Conservation (phyloP, 1,140 invertebrate genomes). For the Drosophila pseudoobscura region DNA sequence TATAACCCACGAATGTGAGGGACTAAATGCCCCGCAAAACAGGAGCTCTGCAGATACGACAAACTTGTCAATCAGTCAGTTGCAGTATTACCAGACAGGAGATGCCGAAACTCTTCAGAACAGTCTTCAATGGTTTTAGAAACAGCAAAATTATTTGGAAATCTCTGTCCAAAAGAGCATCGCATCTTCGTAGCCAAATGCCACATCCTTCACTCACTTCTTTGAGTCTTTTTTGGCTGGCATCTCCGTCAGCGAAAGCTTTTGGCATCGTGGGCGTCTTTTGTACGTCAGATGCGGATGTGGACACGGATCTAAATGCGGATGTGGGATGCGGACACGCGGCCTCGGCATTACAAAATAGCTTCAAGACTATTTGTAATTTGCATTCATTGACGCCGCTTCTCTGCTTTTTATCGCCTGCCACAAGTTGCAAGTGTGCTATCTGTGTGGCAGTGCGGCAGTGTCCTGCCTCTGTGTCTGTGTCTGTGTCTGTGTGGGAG, state of each 20-base stretch:
- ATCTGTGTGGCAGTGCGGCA: too few relatives aligned
- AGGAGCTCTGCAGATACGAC: too few relatives aligned
- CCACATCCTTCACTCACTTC: conserved; percentile 23
- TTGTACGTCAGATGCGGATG: conserved; percentile 33
- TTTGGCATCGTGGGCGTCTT: conserved; percentile 54
- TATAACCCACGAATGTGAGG: too few relatives aligned
- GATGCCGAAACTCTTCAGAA: too few relatives aligned
- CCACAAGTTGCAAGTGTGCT: conserved; percentile 40
- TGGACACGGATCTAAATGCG: conserved; percentile 6
- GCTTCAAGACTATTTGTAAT: conserved; percentile 70
- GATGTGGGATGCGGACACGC: conserved; percentile 37
- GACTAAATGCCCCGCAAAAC: too few relatives aligned
- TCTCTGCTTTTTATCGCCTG: conserved; percentile 51
- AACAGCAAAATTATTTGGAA: not conserved
- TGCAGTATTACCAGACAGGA: too few relatives aligned
- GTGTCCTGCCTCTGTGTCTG: conserved; percentile 4
- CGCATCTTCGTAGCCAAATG: conserved; percentile 16
- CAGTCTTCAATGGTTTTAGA: too few relatives aligned
- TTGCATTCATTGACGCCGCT: conserved; percentile 76
- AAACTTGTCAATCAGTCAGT: too few relatives aligned
- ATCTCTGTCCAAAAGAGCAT: conserved; percentile 27
- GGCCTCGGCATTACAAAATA: conserved; percentile 70
- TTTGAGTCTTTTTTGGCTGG: conserved; percentile 39
- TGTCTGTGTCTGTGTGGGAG: conserved; percentile 5
- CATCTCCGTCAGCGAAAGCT: conserved; percentile 60